Conservation (phyloP, 2,113 vertebrate genomes). For the Percopsis transmontana region DNA sequence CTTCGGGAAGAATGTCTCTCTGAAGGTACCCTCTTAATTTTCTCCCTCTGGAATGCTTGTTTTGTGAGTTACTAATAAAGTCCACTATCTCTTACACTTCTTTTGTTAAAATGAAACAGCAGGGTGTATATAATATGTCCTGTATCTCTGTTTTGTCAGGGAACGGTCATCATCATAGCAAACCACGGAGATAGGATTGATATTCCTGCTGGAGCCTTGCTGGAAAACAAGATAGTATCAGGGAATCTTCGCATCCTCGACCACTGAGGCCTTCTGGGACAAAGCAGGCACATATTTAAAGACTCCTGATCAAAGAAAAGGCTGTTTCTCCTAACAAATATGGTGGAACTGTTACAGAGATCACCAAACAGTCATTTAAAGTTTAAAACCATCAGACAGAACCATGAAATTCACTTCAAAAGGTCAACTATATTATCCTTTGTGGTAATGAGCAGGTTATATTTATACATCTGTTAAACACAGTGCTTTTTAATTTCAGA, state of each 20-base stretch:
- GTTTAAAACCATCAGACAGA: background rate
- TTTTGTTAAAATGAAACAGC: too few species aligned
- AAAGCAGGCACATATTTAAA: slow-evolving; percentile 17
- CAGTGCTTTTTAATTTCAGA: background rate
- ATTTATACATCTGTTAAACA: background rate
- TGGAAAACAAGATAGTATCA: slow-evolving; percentile 98
- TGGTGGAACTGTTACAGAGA: slow-evolving; percentile 3
- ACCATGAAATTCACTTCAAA: background rate
- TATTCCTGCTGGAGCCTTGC: slow-evolving; percentile 93
- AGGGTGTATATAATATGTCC: background rate
- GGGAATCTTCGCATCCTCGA: slow-evolving; percentile 97
- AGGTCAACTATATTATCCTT: background rate
- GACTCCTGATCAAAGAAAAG: background rate
- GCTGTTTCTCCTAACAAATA: background rate
- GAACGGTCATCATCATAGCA: slow-evolving; percentile 97
- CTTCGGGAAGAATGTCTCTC: slow-evolving; percentile 92
- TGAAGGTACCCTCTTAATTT: slow-evolving; percentile 81
- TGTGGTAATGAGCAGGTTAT: background rate
- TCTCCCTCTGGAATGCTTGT: too few species aligned
- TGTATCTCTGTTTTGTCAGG: slow-evolving; percentile 69
- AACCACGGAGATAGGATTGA: slow-evolving; percentile 97
- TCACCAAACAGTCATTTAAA: background rate
- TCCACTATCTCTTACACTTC: too few species aligned
- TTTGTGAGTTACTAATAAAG: too few species aligned
- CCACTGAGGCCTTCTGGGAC: slow-evolving; percentile 81